phyloP scores from a whole-genome alignment of 2,888 invertebrate species.

The Tachystola acroxantha region DNA sequence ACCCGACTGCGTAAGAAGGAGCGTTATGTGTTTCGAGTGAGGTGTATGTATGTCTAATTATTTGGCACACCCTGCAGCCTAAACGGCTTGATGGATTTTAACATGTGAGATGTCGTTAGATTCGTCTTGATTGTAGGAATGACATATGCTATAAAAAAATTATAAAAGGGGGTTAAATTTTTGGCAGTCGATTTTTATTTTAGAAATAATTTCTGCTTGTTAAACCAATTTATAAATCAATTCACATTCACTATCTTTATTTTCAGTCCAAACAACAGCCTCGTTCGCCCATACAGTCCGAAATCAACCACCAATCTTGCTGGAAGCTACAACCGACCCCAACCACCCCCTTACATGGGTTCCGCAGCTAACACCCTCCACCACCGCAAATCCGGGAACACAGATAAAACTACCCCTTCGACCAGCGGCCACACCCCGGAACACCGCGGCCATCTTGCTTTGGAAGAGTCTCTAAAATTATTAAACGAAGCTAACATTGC shows the following conservation, averaged over 20 bases:
- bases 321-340: slow-evolving; percentile 64
- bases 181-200: too few species aligned
- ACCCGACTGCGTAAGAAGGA: too few species aligned
- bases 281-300: slow-evolving; percentile 65
- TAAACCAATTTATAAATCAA: too few species aligned
- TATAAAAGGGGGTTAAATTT: too few species aligned
- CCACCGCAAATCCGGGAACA: slow-evolving; percentile 43
- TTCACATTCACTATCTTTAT: background rate
- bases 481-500: slow-evolving; percentile 67
- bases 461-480: slow-evolving; percentile 67
- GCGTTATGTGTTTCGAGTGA: too few species aligned
- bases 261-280: slow-evolving; percentile 68
- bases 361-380: slow-evolving; percentile 56
- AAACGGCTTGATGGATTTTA: too few species aligned
- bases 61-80: too few species aligned
- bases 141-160: too few species aligned
- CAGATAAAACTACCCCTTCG: slow-evolving; percentile 38
- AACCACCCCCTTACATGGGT: slow-evolving; percentile 66
- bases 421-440: slow-evolving; percentile 50
- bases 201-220: too few species aligned
- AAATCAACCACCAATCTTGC: slow-evolving; percentile 61
- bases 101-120: too few species aligned
- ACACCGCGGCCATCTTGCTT: slow-evolving; percentile 47
- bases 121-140: too few species aligned
- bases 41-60: too few species aligned